Conservation (phyloP, 2,888 invertebrate genomes). For the Dendrolimus houi region DNA sequence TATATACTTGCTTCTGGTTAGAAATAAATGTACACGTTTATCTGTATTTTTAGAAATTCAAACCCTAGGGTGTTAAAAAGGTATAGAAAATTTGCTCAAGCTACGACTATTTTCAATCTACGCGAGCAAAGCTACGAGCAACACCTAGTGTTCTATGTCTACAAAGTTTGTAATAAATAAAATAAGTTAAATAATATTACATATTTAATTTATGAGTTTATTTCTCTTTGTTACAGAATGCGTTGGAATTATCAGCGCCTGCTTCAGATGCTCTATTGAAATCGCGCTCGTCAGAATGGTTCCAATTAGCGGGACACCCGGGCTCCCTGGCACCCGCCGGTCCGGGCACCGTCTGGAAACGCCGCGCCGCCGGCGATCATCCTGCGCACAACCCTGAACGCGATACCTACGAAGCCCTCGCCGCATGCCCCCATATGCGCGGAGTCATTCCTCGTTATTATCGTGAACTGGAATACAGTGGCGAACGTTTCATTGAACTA, state of each 20-base stretch:
- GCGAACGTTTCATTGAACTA: constrained; percentile 93
- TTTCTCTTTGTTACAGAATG: constrained; percentile 82
- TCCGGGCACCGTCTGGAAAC: constrained; percentile 95
- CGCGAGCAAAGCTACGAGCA: too few relatives aligned
- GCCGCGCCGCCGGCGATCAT: constrained; percentile 83
- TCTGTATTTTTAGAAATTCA: too few relatives aligned
- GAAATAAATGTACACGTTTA: too few relatives aligned
- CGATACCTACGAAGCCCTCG: constrained; percentile 86
- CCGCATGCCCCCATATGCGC: constrained; percentile 82
- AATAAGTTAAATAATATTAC: neutral
- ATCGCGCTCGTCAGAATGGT: constrained; percentile 84
- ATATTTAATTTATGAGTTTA: constrained; percentile 7
- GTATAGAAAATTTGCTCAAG: too few relatives aligned
- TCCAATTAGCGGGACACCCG: constrained; percentile 94
- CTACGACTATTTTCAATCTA: too few relatives aligned
- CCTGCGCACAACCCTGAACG: constrained; percentile 84
- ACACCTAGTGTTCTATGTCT: too few relatives aligned
- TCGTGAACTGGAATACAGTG: constrained; percentile 86
- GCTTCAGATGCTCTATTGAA: constrained; percentile 91
- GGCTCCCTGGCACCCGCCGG: constrained; percentile 95
- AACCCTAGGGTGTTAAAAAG: too few relatives aligned
- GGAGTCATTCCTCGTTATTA: constrained; percentile 90
- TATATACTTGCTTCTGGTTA: too few relatives aligned
- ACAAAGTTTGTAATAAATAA: too few relatives aligned
- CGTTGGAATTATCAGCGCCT: constrained; percentile 92